Conservation (phyloP, 2,888 invertebrate genomes). For the Zhuqinia jingwanae region DNA sequence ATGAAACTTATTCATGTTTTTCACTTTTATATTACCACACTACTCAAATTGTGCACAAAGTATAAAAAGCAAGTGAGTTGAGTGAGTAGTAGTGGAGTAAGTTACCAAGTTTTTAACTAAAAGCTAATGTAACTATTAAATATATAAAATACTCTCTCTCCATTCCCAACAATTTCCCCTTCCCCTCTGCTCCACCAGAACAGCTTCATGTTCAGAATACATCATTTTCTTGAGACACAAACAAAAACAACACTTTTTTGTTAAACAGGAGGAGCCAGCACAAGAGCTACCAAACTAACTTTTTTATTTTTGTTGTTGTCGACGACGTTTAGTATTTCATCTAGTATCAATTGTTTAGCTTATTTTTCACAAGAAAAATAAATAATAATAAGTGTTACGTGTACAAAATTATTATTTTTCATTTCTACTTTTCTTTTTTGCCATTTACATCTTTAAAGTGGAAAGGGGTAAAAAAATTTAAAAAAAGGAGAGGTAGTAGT, state of each 20-base stretch:
- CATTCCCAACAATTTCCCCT: constrained; percentile 5
- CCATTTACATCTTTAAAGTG: too few relatives aligned
- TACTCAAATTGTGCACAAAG: background rate
- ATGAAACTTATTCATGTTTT: constrained; percentile 73
- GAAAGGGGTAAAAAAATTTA: too few relatives aligned
- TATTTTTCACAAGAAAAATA: constrained; percentile 48
- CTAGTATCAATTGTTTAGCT: constrained; percentile 68
- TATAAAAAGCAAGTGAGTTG: constrained; percentile 53
- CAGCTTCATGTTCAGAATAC: constrained; percentile 57
- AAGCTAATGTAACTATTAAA: constrained; percentile 46
- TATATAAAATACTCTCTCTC: constrained; percentile 47
- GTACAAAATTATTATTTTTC: too few relatives aligned
- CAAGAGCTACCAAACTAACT: too few relatives aligned
- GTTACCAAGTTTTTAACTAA: constrained; percentile 2
- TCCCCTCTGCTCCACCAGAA: constrained; percentile 11
- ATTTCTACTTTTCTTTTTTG: too few relatives aligned
- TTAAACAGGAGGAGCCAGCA: too few relatives aligned
- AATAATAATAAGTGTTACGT: too few relatives aligned
- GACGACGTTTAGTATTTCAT: constrained; percentile 64
- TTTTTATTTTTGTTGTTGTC: too few relatives aligned
- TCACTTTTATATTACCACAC: constrained; percentile 58
- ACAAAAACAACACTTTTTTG: constrained; percentile 10
- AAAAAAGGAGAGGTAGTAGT: too few relatives aligned
- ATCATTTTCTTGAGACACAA: constrained; percentile 47
- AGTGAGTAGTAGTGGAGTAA: too few relatives aligned